Base-by-base conservation (phyloP, 1,140 invertebrate species). In the Mizuhopecten yessoensis region DNA sequence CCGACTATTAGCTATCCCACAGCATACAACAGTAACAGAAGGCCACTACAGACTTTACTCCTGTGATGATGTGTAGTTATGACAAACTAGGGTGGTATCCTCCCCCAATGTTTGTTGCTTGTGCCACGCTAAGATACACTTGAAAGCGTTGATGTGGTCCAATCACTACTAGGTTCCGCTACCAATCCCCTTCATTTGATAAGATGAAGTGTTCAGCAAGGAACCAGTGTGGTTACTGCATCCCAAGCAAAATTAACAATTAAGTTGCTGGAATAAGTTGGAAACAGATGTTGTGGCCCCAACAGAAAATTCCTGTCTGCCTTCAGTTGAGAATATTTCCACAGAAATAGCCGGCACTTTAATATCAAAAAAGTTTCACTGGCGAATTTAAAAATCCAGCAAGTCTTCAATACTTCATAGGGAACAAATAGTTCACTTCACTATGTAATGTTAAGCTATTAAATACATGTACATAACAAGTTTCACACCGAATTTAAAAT, bases 121-220 rank as follows among this genome's bases (percentile, higher is more conserved):
- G 57, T 75, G 57, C 57, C 57, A 75, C 57, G 57, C 57, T 75
- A 75, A 75, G 57, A 75, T 75, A 75, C 57, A 75, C 57, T 75
- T 75, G 57, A 75, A 75, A 75, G 57, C 57, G 57, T 75, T 75
- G 57, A 75, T 75, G 23, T 75, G 57, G 57, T 75, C 57, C 57
- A 75, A 75, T 75, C 57, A 75, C 57, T 75, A 75, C 57, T 29
- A 17, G 57, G 57, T 75, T 75, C 23, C 57, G 23, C 57, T 75
- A 75, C 57, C 57, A 75, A 75, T 75, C 57, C 57, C 57, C 57
- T 75, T 75, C 57, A 75, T 75, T 75, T 75, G 57, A 75, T 75
- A 75, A 75, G 57, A 75, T 75, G 57, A 45, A 75, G 57, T 75
- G 57, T 75, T 75, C 57, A 75, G 57, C 57, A 75, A 75, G 29